Percentiles rank a stretch among this genome's conserved stretches.
Conservation (phyloP, 1,140 invertebrate genomes). For the Cyphomyrmex costatus region DNA sequence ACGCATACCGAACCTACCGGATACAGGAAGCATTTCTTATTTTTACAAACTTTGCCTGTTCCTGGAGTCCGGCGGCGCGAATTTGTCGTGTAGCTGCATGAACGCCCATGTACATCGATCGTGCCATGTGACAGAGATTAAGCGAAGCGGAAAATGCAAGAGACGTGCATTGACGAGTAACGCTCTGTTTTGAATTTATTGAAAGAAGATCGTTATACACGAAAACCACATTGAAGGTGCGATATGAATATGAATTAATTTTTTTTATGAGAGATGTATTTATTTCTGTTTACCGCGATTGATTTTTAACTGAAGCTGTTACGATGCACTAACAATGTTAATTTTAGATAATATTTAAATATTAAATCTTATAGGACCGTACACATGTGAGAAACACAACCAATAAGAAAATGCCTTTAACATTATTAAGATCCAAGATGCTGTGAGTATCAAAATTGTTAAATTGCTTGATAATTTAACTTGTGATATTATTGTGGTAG, state of each 20-base stretch:
- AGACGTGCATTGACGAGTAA: slow-evolving; percentile 39
- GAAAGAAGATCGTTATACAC: not conserved
- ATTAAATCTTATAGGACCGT: too few relatives aligned
- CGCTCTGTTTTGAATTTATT: slow-evolving; percentile 30
- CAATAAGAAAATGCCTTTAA: too few relatives aligned
- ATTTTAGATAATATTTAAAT: too few relatives aligned
- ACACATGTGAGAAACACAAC: too few relatives aligned
- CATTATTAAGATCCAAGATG: too few relatives aligned
- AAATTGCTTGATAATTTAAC: too few relatives aligned
- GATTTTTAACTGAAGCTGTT: slow-evolving; percentile 9
- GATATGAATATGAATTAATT: slow-evolving; percentile 36
- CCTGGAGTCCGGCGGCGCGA: slow-evolving; percentile 3
- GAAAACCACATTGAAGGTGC: not conserved
- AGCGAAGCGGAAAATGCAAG: slow-evolving; percentile 51
- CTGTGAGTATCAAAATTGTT: too few relatives aligned
- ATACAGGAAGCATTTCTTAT: slow-evolving; percentile 67
- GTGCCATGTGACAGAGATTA: slow-evolving; percentile 22
- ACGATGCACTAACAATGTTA: not conserved
- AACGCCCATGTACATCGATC: slow-evolving; percentile 27
- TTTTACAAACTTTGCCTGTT: slow-evolving; percentile 49
- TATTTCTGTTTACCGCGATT: not conserved
- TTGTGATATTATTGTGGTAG: too few relatives aligned
- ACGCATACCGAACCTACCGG: slow-evolving; percentile 39
- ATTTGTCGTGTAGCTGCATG: slow-evolving; percentile 55
- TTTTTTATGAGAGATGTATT: not conserved